phyloP scores from a whole-genome alignment of 2,797 vertebrate species.

The Acropternis orthonyx region DNA sequence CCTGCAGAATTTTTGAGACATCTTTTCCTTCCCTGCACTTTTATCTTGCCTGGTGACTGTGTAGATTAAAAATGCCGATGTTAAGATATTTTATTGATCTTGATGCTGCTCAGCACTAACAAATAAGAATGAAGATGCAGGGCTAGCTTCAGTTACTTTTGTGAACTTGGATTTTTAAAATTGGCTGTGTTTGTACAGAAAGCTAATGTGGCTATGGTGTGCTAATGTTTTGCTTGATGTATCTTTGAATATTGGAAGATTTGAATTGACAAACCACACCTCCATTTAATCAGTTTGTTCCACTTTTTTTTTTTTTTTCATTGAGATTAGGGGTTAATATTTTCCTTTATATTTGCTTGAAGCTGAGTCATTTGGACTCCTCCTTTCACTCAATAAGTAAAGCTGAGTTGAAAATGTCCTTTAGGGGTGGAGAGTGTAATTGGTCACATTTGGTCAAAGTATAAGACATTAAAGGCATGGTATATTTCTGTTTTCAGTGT shows the following conservation, averaged over 20 bases:
- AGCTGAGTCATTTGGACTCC: slow-evolving; percentile 50
- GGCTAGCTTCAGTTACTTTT: background rate
- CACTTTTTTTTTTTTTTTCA: background rate
- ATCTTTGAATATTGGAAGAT: background rate
- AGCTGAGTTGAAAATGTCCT: slow-evolving; percentile 18
- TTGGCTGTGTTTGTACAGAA: background rate
- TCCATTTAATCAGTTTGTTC: background rate
- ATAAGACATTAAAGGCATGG: background rate
- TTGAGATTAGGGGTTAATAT: background rate
- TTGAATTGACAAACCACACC: background rate
- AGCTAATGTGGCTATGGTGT: background rate
- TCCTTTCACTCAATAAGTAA: slow-evolving; percentile 26
- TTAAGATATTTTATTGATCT: background rate
- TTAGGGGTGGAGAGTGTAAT: background rate
- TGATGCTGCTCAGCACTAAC: background rate
- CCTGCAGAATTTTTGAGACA: background rate
- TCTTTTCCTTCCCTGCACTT: background rate
- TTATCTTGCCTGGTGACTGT: background rate
- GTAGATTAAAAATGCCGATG: background rate
- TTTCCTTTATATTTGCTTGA: slow-evolving; percentile 7
- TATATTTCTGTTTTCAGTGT: background rate
- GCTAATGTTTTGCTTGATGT: background rate
- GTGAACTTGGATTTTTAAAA: background rate
- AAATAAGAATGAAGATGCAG: background rate
- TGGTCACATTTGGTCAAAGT: background rate